Percentiles rank a stretch among this genome's conserved stretches.
phyloP scores from a whole-genome alignment of 1,140 invertebrate genomes.

The Saccostrea echinata region DNA sequence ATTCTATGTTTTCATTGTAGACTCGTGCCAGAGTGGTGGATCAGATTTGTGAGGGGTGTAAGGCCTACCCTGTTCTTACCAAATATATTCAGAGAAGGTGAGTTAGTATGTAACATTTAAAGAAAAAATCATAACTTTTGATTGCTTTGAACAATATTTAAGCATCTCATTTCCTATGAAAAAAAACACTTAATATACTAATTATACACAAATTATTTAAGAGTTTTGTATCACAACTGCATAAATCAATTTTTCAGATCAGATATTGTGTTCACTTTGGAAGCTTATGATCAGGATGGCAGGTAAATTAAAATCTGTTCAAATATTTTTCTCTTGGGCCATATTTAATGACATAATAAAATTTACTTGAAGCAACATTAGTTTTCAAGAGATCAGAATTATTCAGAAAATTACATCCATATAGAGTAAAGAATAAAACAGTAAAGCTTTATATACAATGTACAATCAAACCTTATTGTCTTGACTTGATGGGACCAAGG shows the following conservation, averaged over 20 bases:
- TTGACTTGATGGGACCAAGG: too few relatives aligned
- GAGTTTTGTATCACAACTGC: too few relatives aligned
- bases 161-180: conserved; percentile 13
- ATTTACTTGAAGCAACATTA: too few relatives aligned
- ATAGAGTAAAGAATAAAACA: too few relatives aligned
- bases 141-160: not conserved
- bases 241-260: conserved; percentile 54
- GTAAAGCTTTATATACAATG: too few relatives aligned
- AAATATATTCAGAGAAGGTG: conserved; percentile 61
- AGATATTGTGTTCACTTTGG: conserved; percentile 62
- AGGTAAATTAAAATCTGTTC: conserved; percentile 40
- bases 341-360: too few relatives aligned
- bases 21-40: conserved; percentile 50
- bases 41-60: conserved; percentile 57
- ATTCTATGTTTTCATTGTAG: not conserved
- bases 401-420: too few relatives aligned
- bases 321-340: too few relatives aligned
- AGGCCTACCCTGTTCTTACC: conserved; percentile 41
- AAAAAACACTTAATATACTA: too few relatives aligned
- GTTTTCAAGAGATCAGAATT: too few relatives aligned
- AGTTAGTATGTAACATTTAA: not conserved
- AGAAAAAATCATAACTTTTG: not conserved
- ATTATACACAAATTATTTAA: too few relatives aligned
- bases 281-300: conserved; percentile 62
- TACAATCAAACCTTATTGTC: too few relatives aligned